Conservation (phyloP, 2,888 invertebrate genomes). For the Chrysina gloriosa region DNA sequence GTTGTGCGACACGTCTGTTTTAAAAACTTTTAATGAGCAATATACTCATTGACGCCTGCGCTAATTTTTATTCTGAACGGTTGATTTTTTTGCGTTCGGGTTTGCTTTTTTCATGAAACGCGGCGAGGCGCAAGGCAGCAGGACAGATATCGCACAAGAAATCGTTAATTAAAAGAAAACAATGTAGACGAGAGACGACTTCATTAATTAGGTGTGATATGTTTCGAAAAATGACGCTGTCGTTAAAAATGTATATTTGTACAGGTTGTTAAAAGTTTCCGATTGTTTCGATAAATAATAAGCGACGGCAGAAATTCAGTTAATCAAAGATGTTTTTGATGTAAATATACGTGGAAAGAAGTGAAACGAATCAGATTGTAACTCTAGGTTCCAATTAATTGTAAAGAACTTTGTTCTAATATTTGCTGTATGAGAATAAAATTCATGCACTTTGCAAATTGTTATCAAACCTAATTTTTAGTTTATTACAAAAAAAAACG, state of each 20-base stretch:
- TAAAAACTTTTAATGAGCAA: slow-evolving; percentile 44
- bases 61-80: slow-evolving; percentile 35
- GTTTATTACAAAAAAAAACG: too few species aligned
- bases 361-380: neutral
- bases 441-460: too few species aligned
- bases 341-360: neutral
- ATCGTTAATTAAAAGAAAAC: slow-evolving; percentile 36
- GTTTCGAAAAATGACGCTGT: slow-evolving; percentile 1
- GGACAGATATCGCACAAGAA: slow-evolving; percentile 8
- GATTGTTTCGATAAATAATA: neutral
- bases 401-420: too few species aligned
- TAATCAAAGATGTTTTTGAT: slow-evolving; percentile 9
- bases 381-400: too few species aligned
- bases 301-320: neutral
- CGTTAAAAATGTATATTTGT: slow-evolving; percentile 2
- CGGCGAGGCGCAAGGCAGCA: neutral
- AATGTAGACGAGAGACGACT: slow-evolving; percentile 13
- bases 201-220: slow-evolving; percentile 30
- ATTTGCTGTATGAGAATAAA: too few species aligned
- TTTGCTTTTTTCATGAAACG: slow-evolving; percentile 4
- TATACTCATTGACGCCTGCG: slow-evolving; percentile 41
- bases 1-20: slow-evolving; percentile 37
- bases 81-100: slow-evolving; percentile 11
- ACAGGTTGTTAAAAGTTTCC: slow-evolving; percentile 1
- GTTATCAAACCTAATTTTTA: too few species aligned